Conservation (phyloP, 2,797 vertebrate genomes). For the Enteromius unitaeniatus region DNA sequence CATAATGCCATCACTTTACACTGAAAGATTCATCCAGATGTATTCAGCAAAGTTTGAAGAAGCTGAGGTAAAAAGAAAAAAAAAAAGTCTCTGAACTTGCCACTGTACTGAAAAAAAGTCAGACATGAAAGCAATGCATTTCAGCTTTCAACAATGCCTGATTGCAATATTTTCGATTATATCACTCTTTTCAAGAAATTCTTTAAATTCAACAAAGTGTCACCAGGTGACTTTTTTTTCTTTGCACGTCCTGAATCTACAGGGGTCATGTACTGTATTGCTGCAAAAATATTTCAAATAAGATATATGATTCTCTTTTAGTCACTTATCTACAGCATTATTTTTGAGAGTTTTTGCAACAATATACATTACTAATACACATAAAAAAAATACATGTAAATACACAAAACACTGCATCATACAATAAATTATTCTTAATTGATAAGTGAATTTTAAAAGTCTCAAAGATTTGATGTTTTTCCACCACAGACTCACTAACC, state of each 20-base stretch:
- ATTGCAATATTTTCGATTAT: not conserved
- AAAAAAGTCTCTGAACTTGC: no score
- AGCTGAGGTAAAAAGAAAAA: not conserved
- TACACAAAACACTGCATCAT: not conserved
- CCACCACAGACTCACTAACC: slow-evolving; percentile 38
- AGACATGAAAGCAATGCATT: not conserved
- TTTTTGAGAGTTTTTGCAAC: not conserved
- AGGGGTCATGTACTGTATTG: not conserved
- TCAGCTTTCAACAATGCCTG: not conserved
- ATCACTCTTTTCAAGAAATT: not conserved
- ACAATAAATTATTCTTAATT: not conserved
- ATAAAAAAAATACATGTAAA: not conserved
- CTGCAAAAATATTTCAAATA: slow-evolving; percentile 9
- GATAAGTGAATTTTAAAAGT: not conserved
- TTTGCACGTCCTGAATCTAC: not conserved
- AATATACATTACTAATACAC: no score
- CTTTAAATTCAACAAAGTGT: not conserved
- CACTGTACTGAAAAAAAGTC: not conserved
- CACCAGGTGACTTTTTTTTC: not conserved
- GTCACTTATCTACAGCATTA: not conserved
- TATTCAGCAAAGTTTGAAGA: not conserved
- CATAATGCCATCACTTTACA: not conserved
- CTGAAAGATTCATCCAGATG: not conserved
- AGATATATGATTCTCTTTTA: not conserved
- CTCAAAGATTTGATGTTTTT: slow-evolving; percentile 3